phyloP scores from a whole-genome alignment of 2,113 vertebrate genomes.

The Pagrus major region DNA sequence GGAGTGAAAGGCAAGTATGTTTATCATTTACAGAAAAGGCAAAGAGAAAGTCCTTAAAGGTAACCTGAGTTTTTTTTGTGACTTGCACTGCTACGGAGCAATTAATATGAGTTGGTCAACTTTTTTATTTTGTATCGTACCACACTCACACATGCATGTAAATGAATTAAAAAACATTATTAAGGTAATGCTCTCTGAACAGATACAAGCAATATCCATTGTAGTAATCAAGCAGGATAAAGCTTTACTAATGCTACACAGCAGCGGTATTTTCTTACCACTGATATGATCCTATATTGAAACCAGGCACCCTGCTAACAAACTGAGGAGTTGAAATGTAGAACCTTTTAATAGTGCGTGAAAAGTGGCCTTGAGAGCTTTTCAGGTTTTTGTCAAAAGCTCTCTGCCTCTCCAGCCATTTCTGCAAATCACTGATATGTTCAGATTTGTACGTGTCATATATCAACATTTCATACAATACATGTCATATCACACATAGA shows the following conservation, averaged over 20 bases:
- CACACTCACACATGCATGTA: not conserved
- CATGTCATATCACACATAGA: too few species aligned
- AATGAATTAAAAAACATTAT: conserved; percentile 5
- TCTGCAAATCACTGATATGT: too few species aligned
- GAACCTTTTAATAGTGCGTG: not conserved
- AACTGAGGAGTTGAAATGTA: not conserved
- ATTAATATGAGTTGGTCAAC: not conserved
- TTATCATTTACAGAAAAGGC: too few species aligned
- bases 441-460: too few species aligned
- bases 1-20: not conserved
- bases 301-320: not conserved
- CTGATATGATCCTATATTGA: not conserved
- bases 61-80: not conserved
- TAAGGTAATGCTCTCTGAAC: not conserved
- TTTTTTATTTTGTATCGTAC: not conserved
- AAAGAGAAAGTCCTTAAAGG: not conserved
- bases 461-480: too few species aligned
- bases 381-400: too few species aligned
- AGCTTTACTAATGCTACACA: not conserved
- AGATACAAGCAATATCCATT: not conserved
- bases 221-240: not conserved
- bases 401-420: not conserved
- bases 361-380: too few species aligned
- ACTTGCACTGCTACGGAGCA: too few species aligned
- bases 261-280: not conserved